phyloP scores from a whole-genome alignment of 1,140 invertebrate species.

The Ericerus pela region DNA sequence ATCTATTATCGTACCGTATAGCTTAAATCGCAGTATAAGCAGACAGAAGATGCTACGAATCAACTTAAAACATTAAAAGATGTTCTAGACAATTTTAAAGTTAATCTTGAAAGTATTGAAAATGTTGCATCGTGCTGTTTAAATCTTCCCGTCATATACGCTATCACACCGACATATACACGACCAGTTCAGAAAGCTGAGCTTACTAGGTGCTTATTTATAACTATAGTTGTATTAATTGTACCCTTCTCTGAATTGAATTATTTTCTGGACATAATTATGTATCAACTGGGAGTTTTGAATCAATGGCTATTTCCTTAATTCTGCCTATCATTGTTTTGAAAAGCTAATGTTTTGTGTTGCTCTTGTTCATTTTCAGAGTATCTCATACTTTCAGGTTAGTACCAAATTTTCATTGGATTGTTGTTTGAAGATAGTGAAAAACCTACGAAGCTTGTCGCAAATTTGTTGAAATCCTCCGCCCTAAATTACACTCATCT shows the following conservation, averaged over 20 bases:
- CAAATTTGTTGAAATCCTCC: slow-evolving; percentile 58
- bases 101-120: too few relatives aligned
- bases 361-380: slow-evolving; percentile 33
- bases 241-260: neutral
- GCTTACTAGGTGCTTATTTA: slow-evolving; percentile 50
- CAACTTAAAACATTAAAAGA: too few relatives aligned
- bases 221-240: slow-evolving; percentile 25
- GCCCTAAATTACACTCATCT: slow-evolving; percentile 65
- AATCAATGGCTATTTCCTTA: neutral
- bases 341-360: too few relatives aligned
- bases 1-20: too few relatives aligned
- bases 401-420: slow-evolving; percentile 87
- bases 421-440: slow-evolving; percentile 81
- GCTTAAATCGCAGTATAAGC: too few relatives aligned
- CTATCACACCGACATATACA: slow-evolving; percentile 84
- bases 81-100: too few relatives aligned
- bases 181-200: slow-evolving; percentile 89
- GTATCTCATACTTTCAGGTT: slow-evolving; percentile 78
- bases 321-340: too few relatives aligned
- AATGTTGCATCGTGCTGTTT: slow-evolving; percentile 30
- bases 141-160: slow-evolving; percentile 49
- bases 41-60: too few relatives aligned
- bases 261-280: neutral
- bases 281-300: neutral
- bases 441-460: slow-evolving; percentile 59